Base-by-base conservation (phyloP, 1,140 invertebrate species). In the Aphaenogaster floridana region DNA sequence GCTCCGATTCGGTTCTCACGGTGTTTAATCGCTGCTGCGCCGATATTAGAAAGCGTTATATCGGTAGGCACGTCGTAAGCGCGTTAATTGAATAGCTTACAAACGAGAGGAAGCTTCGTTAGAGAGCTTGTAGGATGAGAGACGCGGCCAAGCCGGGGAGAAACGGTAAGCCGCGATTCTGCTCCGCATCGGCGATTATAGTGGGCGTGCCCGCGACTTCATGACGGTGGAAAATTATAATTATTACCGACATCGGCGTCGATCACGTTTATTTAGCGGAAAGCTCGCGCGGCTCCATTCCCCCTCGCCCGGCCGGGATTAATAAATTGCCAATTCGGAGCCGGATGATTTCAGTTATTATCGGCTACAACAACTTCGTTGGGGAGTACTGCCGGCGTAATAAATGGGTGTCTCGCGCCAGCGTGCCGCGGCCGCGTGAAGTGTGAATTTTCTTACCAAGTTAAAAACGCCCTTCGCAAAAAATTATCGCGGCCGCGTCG, bases 191-290 rank as follows among this genome's bases (percentile, higher is more conserved):
- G 72, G 64, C 78, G 88, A 90, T 90, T 90, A 87, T 36, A 50
- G 84, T 90, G 71, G 89, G 89, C 89, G 89, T 89, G 71, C 7
- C 88, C 69, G 15, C 45, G 84, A 72, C 63, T 89, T 83, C 88
- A 86, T 72, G 89, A 74, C 71, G 61, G 71, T 42, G 89, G 88
- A 76, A 90, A 90, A 90, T 89, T 90, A 90, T 90, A 90, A 90
- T 90, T 89, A 90, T 90, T 90, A 89, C 76, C 77, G 57, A 90
- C 86, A 89, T 50, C 63, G 57, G 85, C 83, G 77, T 89, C 87
- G 84, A 86, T 86, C 89, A 45, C 59, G 63, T 86, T 81, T 78
- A 78, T 71, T 77, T 89, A 86, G 68, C 79, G 88, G 88, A 90
- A 90, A 90, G 88, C 84, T 72, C 61, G 57, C 86, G 86, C 64